phyloP scores from a whole-genome alignment of 2,797 vertebrate genomes.

The Alauda arvensis region DNA sequence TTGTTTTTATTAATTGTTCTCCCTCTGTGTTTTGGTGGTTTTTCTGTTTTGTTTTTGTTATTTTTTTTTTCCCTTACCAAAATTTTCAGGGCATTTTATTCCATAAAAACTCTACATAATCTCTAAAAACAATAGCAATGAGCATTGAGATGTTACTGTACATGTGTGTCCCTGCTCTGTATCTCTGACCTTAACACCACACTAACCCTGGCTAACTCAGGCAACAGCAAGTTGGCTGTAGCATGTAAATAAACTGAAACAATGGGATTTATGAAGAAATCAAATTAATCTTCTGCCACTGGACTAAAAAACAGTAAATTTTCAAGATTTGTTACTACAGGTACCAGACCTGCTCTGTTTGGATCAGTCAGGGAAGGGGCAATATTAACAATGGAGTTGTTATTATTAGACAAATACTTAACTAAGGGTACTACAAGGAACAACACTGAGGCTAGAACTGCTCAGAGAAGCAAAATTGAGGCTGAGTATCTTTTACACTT shows the following conservation, averaged over 20 bases:
- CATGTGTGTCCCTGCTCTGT: neutral
- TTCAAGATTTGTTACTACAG: neutral
- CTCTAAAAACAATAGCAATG: neutral
- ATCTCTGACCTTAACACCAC: neutral
- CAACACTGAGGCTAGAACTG: neutral
- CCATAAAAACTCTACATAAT: neutral
- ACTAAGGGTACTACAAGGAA: rapidly evolving
- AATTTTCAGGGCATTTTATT: neutral
- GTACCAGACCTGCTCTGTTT: neutral
- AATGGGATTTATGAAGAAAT: neutral
- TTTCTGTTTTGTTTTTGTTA: too few species aligned
- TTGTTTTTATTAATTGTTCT: neutral
- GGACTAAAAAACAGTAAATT: neutral
- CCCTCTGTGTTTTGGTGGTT: too few species aligned
- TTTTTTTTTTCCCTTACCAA: neutral
- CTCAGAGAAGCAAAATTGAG: neutral
- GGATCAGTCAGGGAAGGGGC: neutral
- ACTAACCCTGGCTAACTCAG: neutral
- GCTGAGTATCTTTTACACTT: neutral
- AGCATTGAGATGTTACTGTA: neutral
- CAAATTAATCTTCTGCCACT: neutral
- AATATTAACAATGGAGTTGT: neutral
- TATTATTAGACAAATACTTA: neutral
- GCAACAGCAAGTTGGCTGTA: neutral
- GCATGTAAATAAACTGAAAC: neutral